These are phyloP conservation scores for Lucilia sericata DNA, from an alignment of 1,140 invertebrate genomes.

Conservation along the genomic window DNA sequence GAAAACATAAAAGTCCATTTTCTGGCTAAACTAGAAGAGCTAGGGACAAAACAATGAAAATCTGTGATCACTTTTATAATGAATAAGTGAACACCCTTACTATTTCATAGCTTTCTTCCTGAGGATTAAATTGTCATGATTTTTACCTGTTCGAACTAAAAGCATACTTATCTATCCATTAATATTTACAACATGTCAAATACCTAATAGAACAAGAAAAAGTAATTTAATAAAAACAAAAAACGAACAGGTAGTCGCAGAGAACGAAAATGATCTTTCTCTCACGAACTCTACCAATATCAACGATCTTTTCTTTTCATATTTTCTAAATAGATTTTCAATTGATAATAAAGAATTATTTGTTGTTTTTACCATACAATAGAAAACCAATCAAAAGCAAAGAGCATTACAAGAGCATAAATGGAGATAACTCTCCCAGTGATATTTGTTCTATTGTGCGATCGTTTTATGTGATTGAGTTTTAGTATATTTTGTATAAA, in stretches of 20 bases:
- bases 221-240: neutral
- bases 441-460: neutral
- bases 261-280: neutral
- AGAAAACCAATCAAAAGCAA: too few relatives aligned
- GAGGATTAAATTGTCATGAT: neutral
- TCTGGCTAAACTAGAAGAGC: too few relatives aligned
- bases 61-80: too few relatives aligned
- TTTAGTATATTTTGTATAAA: neutral
- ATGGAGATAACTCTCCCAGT: neutral
- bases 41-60: too few relatives aligned
- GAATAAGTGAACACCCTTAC: neutral
- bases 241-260: neutral
- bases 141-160: neutral
- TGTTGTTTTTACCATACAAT: too few relatives aligned
- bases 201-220: constrained; percentile 8
- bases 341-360: too few relatives aligned
- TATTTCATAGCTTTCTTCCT: neutral
- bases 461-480: neutral
- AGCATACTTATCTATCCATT: neutral
- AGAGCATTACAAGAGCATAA: neutral
- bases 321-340: too few relatives aligned
- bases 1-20: too few relatives aligned
- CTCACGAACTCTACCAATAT: too few relatives aligned
- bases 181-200: constrained; percentile 5
- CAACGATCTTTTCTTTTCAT: too few relatives aligned